These are phyloP conservation scores for Caenorhabditis doughertyi DNA, from an alignment of 2,888 invertebrate species.

Conservation along the genomic window DNA sequence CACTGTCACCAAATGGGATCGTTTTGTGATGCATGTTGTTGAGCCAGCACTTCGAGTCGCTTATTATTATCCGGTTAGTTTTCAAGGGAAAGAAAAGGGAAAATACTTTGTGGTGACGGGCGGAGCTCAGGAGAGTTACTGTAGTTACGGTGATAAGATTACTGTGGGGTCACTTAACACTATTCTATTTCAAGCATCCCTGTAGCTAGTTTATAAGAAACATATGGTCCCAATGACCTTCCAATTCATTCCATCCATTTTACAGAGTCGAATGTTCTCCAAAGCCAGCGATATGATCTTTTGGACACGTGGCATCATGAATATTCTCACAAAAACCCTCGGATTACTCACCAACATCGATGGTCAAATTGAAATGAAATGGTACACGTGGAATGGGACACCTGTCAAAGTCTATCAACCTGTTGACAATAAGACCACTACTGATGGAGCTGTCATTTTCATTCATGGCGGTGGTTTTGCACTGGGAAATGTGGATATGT, in stretches of 20 bases:
- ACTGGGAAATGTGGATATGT: conserved; percentile 74
- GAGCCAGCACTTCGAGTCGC: conserved; percentile 73
- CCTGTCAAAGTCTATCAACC: conserved; percentile 76
- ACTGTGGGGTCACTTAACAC: too few relatives aligned
- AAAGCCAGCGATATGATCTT: conserved; percentile 65
- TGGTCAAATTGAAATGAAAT: conserved; percentile 39
- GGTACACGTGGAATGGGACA: conserved; percentile 50
- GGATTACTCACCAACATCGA: conserved; percentile 45
- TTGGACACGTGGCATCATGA: conserved; percentile 71
- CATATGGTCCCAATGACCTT: too few relatives aligned
- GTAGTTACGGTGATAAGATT: too few relatives aligned
- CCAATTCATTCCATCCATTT: too few relatives aligned
- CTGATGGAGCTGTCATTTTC: conserved; percentile 77
- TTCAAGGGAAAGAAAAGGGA: too few relatives aligned
- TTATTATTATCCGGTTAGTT: conserved; percentile 75
- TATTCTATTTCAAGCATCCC: too few relatives aligned
- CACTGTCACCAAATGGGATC: conserved; percentile 67
- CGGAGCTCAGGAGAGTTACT: too few relatives aligned
- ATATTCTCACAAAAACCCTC: conserved; percentile 57
- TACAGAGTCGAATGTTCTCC: conserved; percentile 70
- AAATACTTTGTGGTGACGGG: too few relatives aligned
- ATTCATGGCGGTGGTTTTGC: conserved; percentile 81
- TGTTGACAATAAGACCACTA: conserved; percentile 47
- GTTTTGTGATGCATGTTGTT: conserved; percentile 71
- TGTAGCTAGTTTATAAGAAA: too few relatives aligned